Conservation (phyloP, 2,888 invertebrate species). For the Neoaliturus tenellus region DNA sequence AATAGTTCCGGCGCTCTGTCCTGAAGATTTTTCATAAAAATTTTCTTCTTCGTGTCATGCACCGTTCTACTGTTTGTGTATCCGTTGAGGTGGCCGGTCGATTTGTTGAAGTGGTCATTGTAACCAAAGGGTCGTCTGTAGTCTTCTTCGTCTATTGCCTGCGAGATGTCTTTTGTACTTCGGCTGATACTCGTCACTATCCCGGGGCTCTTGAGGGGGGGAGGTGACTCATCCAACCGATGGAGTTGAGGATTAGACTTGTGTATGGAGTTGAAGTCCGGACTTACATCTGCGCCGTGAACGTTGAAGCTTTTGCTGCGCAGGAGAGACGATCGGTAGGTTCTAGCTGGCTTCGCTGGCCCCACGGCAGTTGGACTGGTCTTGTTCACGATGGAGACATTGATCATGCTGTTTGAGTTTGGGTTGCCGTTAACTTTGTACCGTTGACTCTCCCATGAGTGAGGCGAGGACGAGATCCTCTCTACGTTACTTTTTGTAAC, state of each 20-base stretch:
- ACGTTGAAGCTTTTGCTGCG: slow-evolving; percentile 92
- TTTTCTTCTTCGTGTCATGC: slow-evolving; percentile 78
- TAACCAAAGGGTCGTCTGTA: slow-evolving; percentile 62
- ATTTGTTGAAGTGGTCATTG: slow-evolving; percentile 61
- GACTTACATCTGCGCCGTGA: slow-evolving; percentile 73
- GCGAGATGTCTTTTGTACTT: slow-evolving; percentile 86
- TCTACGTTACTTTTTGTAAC: slow-evolving; percentile 66
- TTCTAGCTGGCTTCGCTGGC: slow-evolving; percentile 87
- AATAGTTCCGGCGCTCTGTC: slow-evolving; percentile 84
- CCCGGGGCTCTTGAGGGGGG: slow-evolving; percentile 88
- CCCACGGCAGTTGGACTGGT: slow-evolving; percentile 74
- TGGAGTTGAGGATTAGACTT: slow-evolving; percentile 86
- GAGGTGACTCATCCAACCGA: slow-evolving; percentile 81
- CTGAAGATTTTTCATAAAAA: slow-evolving; percentile 81
- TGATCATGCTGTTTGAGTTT: slow-evolving; percentile 68
- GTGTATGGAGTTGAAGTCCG: slow-evolving; percentile 65
- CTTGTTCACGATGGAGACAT: slow-evolving; percentile 70
- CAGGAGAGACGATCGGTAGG: slow-evolving; percentile 83
- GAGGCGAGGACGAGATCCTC: slow-evolving; percentile 73
- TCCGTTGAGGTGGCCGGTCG: slow-evolving; percentile 69
- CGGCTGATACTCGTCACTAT: slow-evolving; percentile 91
- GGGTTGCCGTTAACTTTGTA: slow-evolving; percentile 69
- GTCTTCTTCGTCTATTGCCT: slow-evolving; percentile 73
- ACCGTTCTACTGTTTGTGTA: slow-evolving; percentile 74
- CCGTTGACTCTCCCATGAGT: slow-evolving; percentile 65